A percentile compares a stretch with the other conserved stretches of the same genome.
phyloP scores from a whole-genome alignment of 2,888 invertebrate species.

The Morpho deidamia region DNA sequence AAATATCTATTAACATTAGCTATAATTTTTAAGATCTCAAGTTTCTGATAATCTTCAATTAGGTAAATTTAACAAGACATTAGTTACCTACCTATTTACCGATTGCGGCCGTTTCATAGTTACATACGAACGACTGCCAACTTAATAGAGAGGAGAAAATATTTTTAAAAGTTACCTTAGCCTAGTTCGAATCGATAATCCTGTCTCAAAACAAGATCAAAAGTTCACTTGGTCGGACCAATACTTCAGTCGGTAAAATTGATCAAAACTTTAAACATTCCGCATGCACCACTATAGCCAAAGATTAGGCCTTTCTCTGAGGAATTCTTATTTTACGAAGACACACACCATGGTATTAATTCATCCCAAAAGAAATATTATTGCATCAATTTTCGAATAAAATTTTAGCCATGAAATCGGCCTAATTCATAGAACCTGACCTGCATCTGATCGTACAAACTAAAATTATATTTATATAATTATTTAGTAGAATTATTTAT shows the following conservation, averaged over 20 bases:
- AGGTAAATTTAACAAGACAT: constrained; percentile 69
- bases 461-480: no score
- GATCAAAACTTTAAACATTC: constrained; percentile 61
- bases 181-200: constrained; percentile 67
- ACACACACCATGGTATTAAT: neutral
- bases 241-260: constrained; percentile 75
- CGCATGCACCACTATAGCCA: constrained; percentile 28
- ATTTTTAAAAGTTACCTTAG: constrained; percentile 53
- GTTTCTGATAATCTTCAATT: constrained; percentile 70
- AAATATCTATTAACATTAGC: constrained; percentile 74
- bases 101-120: constrained; percentile 48
- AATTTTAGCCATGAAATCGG: no score
- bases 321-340: neutral
- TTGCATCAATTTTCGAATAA: no score
- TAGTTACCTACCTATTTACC: constrained; percentile 71
- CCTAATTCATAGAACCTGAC: no score
- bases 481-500: no score
- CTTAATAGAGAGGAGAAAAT: constrained; percentile 61
- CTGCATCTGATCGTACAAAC: no score
- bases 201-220: constrained; percentile 71
- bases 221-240: constrained; percentile 78
- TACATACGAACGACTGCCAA: constrained; percentile 48
- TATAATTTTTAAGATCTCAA: constrained; percentile 74
- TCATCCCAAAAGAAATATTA: neutral
- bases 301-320: constrained; percentile 1